These are phyloP conservation scores for Dendrocopos noguchii DNA, from an alignment of 2,113 vertebrate genomes.

Conservation along the genomic window DNA sequence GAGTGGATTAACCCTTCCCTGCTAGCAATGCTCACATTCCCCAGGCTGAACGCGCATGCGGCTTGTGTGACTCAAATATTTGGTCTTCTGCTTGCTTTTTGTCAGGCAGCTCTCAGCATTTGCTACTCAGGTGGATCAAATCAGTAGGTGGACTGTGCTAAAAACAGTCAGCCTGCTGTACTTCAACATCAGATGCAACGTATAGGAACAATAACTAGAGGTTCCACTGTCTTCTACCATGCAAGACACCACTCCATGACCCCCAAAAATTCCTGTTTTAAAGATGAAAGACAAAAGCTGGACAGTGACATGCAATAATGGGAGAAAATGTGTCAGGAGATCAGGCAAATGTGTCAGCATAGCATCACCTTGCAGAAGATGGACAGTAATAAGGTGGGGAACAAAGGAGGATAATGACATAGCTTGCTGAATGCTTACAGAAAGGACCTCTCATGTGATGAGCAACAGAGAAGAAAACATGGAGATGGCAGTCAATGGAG, in stretches of 20 bases:
- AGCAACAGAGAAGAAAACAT: background rate
- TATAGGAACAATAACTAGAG: background rate
- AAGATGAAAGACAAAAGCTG: background rate
- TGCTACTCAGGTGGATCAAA: background rate
- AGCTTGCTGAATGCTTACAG: background rate
- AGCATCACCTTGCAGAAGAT: background rate
- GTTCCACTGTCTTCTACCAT: background rate
- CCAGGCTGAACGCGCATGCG: background rate
- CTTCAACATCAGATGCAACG: background rate
- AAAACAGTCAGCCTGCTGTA: background rate
- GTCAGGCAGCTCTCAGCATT: background rate
- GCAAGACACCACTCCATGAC: background rate
- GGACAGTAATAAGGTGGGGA: background rate
- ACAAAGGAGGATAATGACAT: background rate
- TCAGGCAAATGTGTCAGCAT: background rate
- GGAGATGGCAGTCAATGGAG: background rate
- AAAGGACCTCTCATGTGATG: background rate
- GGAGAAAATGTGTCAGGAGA: background rate
- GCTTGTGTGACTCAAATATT: background rate
- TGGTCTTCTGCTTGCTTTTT: background rate
- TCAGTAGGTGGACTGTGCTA: background rate
- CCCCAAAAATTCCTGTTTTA: background rate
- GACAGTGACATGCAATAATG: background rate
- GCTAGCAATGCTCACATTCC: background rate
- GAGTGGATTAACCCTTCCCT: constrained; percentile 53